A percentile compares a stretch with the other conserved stretches of the same genome.
These are phyloP conservation scores for Hypolimnas misippus DNA, from an alignment of 2,888 invertebrate species.

Conservation along the genomic window DNA sequence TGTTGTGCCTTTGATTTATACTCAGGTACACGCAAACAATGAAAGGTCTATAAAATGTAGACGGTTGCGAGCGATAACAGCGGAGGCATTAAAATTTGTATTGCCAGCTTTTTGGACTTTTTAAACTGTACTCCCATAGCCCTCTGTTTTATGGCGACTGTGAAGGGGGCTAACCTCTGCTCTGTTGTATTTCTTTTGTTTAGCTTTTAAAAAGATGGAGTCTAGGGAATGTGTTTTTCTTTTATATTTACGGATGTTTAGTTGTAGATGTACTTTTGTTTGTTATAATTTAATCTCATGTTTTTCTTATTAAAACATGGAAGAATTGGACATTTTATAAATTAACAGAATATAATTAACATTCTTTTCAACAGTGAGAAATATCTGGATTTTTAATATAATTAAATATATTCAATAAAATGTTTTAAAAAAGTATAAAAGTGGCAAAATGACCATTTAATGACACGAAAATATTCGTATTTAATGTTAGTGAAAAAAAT, in stretches of 20 bases:
- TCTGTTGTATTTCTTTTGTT: slow-evolving; percentile 22
- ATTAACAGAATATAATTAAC: too few species aligned
- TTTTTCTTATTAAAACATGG: too few species aligned
- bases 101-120: slow-evolving; percentile 23
- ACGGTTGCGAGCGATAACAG: not conserved
- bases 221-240: slow-evolving; percentile 16
- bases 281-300: not conserved
- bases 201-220: slow-evolving; percentile 20
- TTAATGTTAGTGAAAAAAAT: too few species aligned
- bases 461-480: too few species aligned
- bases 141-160: not conserved
- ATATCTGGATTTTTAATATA: too few species aligned
- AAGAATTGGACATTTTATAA: too few species aligned
- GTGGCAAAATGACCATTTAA: too few species aligned
- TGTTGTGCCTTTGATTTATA: slow-evolving; percentile 15
- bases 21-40: slow-evolving; percentile 16
- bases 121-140: slow-evolving; percentile 15
- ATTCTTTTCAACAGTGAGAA: too few species aligned
- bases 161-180: slow-evolving; percentile 17
- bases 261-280: not conserved
- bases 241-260: slow-evolving; percentile 7
- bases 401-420: too few species aligned
- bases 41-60: slow-evolving; percentile 26
- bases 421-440: too few species aligned
- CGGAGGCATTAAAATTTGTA: slow-evolving; percentile 32